Base-by-base conservation (phyloP, 1,140 invertebrate species). In the Melanaphis sacchari region DNA sequence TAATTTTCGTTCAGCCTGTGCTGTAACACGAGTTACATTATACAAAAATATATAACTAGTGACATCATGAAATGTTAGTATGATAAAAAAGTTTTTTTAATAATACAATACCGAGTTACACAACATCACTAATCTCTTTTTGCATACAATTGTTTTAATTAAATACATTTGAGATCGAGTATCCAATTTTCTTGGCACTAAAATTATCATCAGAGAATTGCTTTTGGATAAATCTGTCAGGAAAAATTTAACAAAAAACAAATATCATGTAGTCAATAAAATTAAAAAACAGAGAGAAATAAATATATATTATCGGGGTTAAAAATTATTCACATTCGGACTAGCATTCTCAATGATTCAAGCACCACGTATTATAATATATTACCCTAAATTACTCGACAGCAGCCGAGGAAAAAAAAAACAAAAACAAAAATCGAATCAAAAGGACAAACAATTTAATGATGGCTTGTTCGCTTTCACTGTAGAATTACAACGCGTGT, bases 61-160 rank as follows among this genome's bases (percentile, higher is more conserved):
- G 49, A n/a, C 85, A 87, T 87, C 85, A 40, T 87, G n/a, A n/a
- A 87, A 87, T 87, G 0, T 43, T n/a, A 43, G 31, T 88, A 36
- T 88, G 46, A 49, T 49, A 88, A 49, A 89, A 89, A 89, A 89
- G 87, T 89, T 89, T 88, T 89, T 88, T 49, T 6, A 89, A 52
- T 26, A n/a, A 43, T 43, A 43, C 41, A 49, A 49, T 18, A 87
- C 41, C 15, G 85, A 21, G 31, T 15, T 87, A 87, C 18, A 49
- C 31, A 76, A 24, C 76, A 87, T 43, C 4, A 41, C 84, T 43
- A n/a, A 87, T 43, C 43, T 46, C 43, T 46, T 46, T 87, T 87
- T 49, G 15, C 31, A 43, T 49, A 87, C 26, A n/a, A 46, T 87
- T n/a, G 21, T 49, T 49, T 87, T 87, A 87, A 46, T 85, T 43